Percentiles rank a stretch among this genome's conserved stretches.
Evolutionary conservation across 2,797 vertebrate genomes (phyloP).

Genomic region (Danio choprae): DNA sequence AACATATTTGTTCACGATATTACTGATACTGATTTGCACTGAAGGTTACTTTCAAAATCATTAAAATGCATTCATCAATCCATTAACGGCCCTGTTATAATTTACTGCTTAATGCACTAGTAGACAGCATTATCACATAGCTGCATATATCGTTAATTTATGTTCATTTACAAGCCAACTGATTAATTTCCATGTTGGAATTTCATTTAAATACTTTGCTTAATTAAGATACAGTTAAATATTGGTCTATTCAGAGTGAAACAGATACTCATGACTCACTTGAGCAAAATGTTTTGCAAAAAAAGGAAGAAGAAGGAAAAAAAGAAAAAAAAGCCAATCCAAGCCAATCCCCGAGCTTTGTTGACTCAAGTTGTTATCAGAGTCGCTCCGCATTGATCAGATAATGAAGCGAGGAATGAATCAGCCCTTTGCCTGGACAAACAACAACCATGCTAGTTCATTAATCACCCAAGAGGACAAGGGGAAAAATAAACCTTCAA

Average conservation of each 20-base stretch:
- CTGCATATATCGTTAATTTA: slow-evolving; percentile 1
- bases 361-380: slow-evolving; percentile 73
- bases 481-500: slow-evolving; percentile 66
- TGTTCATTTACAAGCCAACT: slow-evolving; percentile 5
- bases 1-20: neutral
- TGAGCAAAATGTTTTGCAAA: neutral
- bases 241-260: neutral
- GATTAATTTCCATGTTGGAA: slow-evolving; percentile 25
- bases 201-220: slow-evolving; percentile 17
- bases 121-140: neutral
- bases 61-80: neutral
- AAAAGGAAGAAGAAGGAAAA: too few species aligned
- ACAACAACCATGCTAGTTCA: slow-evolving; percentile 58
- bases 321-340: neutral
- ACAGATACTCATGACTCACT: neutral
- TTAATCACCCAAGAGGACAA: slow-evolving; percentile 76
- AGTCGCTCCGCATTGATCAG: slow-evolving; percentile 67
- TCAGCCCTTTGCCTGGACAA: slow-evolving; percentile 56
- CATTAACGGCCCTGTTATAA: slow-evolving; percentile 11
- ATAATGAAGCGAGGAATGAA: slow-evolving; percentile 50
- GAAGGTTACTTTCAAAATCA: neutral
- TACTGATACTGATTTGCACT: neutral
- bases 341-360: slow-evolving; percentile 11
- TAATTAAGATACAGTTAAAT: slow-evolving; percentile 15
- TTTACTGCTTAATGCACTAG: slow-evolving; percentile 18